phyloP scores from a whole-genome alignment of 2,888 invertebrate species.

The Drosophila tripunctata region DNA sequence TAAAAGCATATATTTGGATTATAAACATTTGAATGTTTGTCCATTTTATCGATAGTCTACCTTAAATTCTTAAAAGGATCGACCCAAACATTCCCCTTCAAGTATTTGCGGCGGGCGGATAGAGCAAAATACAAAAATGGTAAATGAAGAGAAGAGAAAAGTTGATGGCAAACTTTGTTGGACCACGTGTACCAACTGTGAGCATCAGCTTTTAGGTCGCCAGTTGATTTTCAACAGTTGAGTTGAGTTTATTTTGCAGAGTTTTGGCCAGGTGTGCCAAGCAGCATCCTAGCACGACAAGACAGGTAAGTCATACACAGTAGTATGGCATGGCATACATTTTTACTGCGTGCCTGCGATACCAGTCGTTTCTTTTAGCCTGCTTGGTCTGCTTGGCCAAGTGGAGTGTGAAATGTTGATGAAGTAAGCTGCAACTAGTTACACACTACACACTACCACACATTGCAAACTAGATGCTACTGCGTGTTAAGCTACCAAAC shows the following conservation, averaged over 20 bases:
- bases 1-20: conserved; percentile 8
- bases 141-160: conserved; percentile 23
- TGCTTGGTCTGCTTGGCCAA: conserved; percentile 51
- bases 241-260: conserved; percentile 72
- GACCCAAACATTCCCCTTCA: conserved; percentile 23
- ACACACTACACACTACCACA: conserved; percentile 49
- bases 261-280: conserved; percentile 59
- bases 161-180: conserved; percentile 69
- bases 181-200: conserved; percentile 44
- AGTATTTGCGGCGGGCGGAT: conserved; percentile 59
- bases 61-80: conserved; percentile 52
- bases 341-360: conserved; percentile 65
- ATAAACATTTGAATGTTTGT: conserved; percentile 1
- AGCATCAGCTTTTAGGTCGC: conserved; percentile 31
- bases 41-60: conserved; percentile 23
- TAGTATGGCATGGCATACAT: conserved; percentile 54
- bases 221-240: conserved; percentile 78
- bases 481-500: conserved; percentile 61
- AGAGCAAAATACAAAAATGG: conserved; percentile 22
- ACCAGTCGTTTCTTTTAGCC: conserved; percentile 44
- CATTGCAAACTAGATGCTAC: conserved; percentile 27
- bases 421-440: conserved; percentile 66
- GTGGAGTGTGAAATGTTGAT: conserved; percentile 77
- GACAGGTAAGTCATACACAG: not conserved
- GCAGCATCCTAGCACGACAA: conserved; percentile 16